Base-by-base conservation (phyloP, 2,888 invertebrate genomes). In the Microplitis deprimator region DNA sequence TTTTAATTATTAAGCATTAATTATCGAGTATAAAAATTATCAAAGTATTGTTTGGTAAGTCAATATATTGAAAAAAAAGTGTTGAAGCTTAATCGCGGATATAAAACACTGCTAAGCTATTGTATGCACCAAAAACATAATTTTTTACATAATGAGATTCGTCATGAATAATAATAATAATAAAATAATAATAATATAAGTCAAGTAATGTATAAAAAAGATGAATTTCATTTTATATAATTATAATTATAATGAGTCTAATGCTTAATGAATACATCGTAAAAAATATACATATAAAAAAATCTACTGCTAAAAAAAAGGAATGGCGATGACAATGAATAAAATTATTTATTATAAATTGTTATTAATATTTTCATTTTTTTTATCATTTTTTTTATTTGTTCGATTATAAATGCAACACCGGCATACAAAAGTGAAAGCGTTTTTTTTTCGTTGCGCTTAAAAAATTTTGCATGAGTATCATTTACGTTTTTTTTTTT, bases 301-400 rank as follows among this genome's bases (percentile, higher is more conserved):
- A 77, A 77, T 74, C 77, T 77, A 77, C 73, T 50, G 64, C 73
- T 73, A 75, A 74, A 50, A 50, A 29, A 50, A 60, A 74, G 77
- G 73, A 77, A 77, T 77, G 77, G 67, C 77, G 39, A 73, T 73
- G 73, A 73, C 62, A 59, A 68, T 41, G 71, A 65, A 60, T 40
- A 65, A 71, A 69, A 69, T 17, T 16, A 62, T 39, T 39, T 50
- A 60, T 20, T 76, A 81, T 78, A 80, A 80, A 79, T 20, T 60
- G 41, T 70, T 69, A 64, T 62, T 67, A 29, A 29, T 29, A 29
- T 72, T 65, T 77, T 61, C 20, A 1, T 79, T 39, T n/a, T 29
- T 38, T 69, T 73, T 64, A 80, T 74, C 81, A 79, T 79, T 80
- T 80, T 68, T 73, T 62, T 79, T 78, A 73, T 80, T 83, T 81